Percentiles rank a stretch among this genome's conserved stretches.
phyloP scores from a whole-genome alignment of 1,140 invertebrate genomes.

The Halyomorpha halys region DNA sequence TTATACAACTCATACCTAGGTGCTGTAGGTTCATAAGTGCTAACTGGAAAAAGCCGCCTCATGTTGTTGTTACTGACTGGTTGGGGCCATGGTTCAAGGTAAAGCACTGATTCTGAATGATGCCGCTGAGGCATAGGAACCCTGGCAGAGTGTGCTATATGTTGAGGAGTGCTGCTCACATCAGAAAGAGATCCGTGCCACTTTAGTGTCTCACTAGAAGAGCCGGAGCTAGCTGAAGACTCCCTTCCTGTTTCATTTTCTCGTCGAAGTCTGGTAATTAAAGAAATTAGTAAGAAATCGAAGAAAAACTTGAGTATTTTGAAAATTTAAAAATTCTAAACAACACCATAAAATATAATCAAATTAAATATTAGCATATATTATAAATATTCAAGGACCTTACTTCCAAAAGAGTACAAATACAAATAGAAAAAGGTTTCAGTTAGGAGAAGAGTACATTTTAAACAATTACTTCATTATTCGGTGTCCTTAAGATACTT shows the following conservation, averaged over 20 bases:
- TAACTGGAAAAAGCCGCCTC: slow-evolving; percentile 45
- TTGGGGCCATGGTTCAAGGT: slow-evolving; percentile 38
- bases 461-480: no score
- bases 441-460: no score
- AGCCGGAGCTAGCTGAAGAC: slow-evolving; percentile 52
- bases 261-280: slow-evolving; percentile 40
- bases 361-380: no score
- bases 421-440: no score
- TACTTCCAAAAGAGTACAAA: no score
- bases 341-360: no score
- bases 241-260: slow-evolving; percentile 49
- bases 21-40: slow-evolving; percentile 40
- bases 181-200: slow-evolving; percentile 57
- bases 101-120: slow-evolving; percentile 67
- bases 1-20: slow-evolving; percentile 28
- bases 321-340: no score
- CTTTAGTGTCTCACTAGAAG: slow-evolving; percentile 69
- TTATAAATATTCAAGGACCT: no score
- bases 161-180: slow-evolving; percentile 39
- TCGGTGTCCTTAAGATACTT: no score
- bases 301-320: background rate
- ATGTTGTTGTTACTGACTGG: slow-evolving; percentile 37
- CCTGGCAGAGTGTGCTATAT: slow-evolving; percentile 67
- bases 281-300: background rate
- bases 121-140: slow-evolving; percentile 71